phyloP scores from a whole-genome alignment of 2,113 vertebrate genomes.

The Dendropsophus ebraccatus region DNA sequence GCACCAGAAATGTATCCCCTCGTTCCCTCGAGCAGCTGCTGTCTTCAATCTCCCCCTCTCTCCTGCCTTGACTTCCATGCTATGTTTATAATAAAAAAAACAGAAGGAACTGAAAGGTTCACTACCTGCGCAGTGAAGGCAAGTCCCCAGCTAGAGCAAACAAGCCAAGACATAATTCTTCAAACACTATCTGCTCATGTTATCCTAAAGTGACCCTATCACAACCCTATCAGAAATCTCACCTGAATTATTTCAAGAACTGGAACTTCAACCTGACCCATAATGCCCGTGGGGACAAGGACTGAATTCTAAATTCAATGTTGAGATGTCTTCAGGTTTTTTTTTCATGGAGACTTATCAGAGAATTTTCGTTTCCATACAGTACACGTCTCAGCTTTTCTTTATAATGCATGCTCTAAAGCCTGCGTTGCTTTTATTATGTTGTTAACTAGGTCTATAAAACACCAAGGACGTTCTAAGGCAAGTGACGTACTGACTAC shows the following conservation, averaged over 20 bases:
- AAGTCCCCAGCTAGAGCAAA: constrained; percentile 58
- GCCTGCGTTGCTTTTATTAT: constrained; percentile 50
- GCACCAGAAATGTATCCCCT: constrained; percentile 69
- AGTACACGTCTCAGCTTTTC: constrained; percentile 31
- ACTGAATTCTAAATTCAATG: constrained; percentile 53
- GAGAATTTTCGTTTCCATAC: constrained; percentile 33
- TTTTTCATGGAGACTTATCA: constrained; percentile 15
- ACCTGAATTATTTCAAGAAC: constrained; percentile 59
- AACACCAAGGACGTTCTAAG: constrained; percentile 51
- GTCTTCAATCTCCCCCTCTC: constrained; percentile 65
- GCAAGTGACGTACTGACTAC: constrained; percentile 30
- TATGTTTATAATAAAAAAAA: constrained; percentile 50
- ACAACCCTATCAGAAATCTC: constrained; percentile 51
- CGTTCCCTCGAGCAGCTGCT: constrained; percentile 71
- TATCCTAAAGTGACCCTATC: constrained; percentile 52
- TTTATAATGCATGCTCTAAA: constrained; percentile 38
- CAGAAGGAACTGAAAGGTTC: constrained; percentile 54
- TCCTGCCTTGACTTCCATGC: constrained; percentile 17
- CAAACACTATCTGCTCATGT: constrained; percentile 44
- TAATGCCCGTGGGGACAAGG: constrained; percentile 43
- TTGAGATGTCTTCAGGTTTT: constrained; percentile 40
- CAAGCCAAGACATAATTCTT: constrained; percentile 57
- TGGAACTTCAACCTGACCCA: constrained; percentile 47
- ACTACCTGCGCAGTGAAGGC: constrained; percentile 56
- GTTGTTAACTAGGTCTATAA: constrained; percentile 51